These are phyloP conservation scores for Cladorhizidae sp. DNA, from an alignment of 37 sponge, comb jelly and placozoan genomes.

Conservation along the genomic window DNA sequence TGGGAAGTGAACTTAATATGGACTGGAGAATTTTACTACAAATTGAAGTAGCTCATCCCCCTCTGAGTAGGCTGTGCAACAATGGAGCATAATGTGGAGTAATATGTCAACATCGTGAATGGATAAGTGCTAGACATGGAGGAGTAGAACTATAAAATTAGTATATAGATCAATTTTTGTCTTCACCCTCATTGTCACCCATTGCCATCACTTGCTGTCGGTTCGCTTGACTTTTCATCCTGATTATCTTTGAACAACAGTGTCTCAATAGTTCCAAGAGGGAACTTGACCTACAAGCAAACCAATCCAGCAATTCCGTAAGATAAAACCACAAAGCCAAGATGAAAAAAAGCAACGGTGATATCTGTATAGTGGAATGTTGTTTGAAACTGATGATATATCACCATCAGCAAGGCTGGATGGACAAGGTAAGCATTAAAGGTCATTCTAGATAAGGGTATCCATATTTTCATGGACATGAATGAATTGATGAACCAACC, in stretches of 20 bases:
- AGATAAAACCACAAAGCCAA: slow-evolving; percentile 50
- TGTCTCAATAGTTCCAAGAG: slow-evolving; percentile 66
- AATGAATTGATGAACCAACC: slow-evolving; percentile 75
- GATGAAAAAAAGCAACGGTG: slow-evolving; percentile 29
- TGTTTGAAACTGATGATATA: slow-evolving; percentile 14
- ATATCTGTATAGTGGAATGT: slow-evolving; percentile 42
- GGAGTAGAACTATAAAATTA: too few relatives aligned
- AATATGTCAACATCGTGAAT: too few relatives aligned
- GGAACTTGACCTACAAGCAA: slow-evolving; percentile 71
- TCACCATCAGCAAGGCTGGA: slow-evolving; percentile 59
- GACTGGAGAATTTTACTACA: too few relatives aligned
- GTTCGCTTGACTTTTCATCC: slow-evolving; percentile 29
- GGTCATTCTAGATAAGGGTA: slow-evolving; percentile 84
- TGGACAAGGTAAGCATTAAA: slow-evolving; percentile 87
- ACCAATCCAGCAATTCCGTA: slow-evolving; percentile 67
- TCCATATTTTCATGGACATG: slow-evolving; percentile 83
- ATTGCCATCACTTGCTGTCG: not conserved
- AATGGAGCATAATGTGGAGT: too few relatives aligned
- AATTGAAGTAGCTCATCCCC: not conserved
- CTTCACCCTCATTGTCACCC: not conserved
- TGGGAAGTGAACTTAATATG: too few relatives aligned
- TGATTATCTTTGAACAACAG: slow-evolving; percentile 55
- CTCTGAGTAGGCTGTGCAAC: too few relatives aligned
- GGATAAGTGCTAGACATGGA: too few relatives aligned
- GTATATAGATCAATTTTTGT: not conserved